Conservation (phyloP, 2,888 invertebrate genomes). For the Oligia fasciuncula region DNA sequence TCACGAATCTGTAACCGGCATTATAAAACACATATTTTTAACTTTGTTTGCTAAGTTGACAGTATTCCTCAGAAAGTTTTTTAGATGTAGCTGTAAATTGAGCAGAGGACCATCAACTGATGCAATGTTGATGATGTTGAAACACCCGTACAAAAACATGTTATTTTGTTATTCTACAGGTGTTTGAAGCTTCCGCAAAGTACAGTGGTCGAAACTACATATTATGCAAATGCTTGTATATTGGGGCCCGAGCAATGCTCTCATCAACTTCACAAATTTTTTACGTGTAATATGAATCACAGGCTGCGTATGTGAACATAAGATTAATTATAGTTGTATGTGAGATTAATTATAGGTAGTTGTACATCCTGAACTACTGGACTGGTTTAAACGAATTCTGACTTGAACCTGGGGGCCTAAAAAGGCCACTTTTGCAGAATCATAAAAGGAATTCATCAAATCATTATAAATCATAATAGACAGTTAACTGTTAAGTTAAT, state of each 20-base stretch:
- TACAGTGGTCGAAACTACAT: background rate
- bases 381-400: conserved; percentile 1
- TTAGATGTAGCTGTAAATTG: too few species aligned
- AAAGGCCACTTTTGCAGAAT: too few species aligned
- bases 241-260: conserved; percentile 27
- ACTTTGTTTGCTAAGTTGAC: too few species aligned
- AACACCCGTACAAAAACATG: background rate
- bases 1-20: too few species aligned
- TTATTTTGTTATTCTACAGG: background rate
- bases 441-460: too few species aligned
- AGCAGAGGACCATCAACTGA: background rate
- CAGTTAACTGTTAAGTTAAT: too few species aligned
- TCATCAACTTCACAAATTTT: conserved; percentile 10
- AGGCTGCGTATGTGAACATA: conserved; percentile 5
- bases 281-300: conserved; percentile 29
- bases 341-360: background rate
- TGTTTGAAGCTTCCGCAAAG: background rate
- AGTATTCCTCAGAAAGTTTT: too few species aligned
- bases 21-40: too few species aligned
- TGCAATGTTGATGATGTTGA: background rate
- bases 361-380: conserved; percentile 1
- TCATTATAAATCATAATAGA: too few species aligned
- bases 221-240: background rate
- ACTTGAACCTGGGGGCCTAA: too few species aligned
- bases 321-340: conserved; percentile 11